phyloP scores from a whole-genome alignment of 1,140 invertebrate genomes.

The Neodiprion lecontei region DNA sequence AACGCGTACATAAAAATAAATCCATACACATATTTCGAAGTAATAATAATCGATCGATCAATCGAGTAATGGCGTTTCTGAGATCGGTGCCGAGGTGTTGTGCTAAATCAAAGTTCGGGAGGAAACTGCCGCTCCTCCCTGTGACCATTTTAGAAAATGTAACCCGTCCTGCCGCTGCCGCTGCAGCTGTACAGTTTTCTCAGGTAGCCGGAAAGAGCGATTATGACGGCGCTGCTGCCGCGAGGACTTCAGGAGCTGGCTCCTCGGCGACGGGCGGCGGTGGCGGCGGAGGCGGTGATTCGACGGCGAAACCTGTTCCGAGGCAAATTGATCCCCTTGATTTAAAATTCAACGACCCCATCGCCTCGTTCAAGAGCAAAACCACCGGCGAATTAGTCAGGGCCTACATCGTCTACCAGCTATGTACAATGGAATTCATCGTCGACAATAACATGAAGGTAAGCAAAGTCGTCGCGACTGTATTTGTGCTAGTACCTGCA shows the following conservation, averaged over 20 bases:
- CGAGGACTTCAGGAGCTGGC: slow-evolving; percentile 26
- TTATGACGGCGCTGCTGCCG: slow-evolving; percentile 30
- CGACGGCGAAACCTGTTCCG: slow-evolving; percentile 39
- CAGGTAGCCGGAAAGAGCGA: slow-evolving; percentile 40
- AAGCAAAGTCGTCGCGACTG: slow-evolving; percentile 50
- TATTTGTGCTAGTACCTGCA: neutral
- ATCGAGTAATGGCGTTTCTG: slow-evolving; percentile 50
- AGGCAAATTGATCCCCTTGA: slow-evolving; percentile 81
- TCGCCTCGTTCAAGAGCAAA: slow-evolving; percentile 91
- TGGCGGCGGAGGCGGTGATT: slow-evolving; percentile 28
- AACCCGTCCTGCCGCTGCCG: slow-evolving; percentile 24
- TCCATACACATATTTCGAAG: neutral
- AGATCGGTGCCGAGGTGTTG: slow-evolving; percentile 47
- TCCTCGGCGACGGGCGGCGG: slow-evolving; percentile 32
- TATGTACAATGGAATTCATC: slow-evolving; percentile 89
- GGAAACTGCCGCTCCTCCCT: slow-evolving; percentile 28
- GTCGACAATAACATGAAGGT: slow-evolving; percentile 96
- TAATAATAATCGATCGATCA: neutral
- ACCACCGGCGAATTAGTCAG: slow-evolving; percentile 91
- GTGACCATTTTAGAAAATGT: slow-evolving; percentile 32
- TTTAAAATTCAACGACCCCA: slow-evolving; percentile 83
- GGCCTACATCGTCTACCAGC: slow-evolving; percentile 90
- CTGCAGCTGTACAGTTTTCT: slow-evolving; percentile 37
- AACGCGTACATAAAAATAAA: neutral
- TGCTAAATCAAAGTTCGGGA: slow-evolving; percentile 42